These are phyloP conservation scores for Montipora efflorescens DNA, from an alignment of 64 coral and sea anemone species.

Conservation along the genomic window DNA sequence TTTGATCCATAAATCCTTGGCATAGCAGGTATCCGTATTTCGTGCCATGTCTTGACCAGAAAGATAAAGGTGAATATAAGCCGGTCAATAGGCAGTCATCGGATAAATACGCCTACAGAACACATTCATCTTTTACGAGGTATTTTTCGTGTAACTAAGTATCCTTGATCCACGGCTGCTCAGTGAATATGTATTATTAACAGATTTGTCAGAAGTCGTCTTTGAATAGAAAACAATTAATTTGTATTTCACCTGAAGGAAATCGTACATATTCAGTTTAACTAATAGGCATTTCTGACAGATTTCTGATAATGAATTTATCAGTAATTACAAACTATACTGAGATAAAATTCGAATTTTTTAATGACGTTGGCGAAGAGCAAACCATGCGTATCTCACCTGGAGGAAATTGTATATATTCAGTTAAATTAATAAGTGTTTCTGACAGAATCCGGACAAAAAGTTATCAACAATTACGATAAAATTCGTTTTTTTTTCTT, in stretches of 20 bases:
- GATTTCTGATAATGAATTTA: neutral
- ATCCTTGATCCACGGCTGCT: neutral
- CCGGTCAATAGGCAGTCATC: neutral
- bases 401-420: too few relatives aligned
- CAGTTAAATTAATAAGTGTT: too few relatives aligned
- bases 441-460: too few relatives aligned
- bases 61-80: neutral
- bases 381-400: too few relatives aligned
- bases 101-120: slow-evolving; percentile 17
- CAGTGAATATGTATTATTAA: neutral
- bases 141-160: neutral
- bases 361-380: too few relatives aligned
- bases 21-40: neutral
- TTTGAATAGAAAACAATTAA: neutral
- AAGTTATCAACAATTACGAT: too few relatives aligned
- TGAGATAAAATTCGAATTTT: neutral
- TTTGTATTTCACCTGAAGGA: slow-evolving; percentile 5
- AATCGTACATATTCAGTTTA: neutral
- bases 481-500: neutral
- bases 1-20: neutral
- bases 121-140: neutral
- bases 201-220: neutral
- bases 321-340: neutral
- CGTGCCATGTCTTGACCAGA: neutral
- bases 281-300: neutral